Percentiles rank a stretch among this genome's conserved stretches.
Conservation (phyloP, 2,113 vertebrate genomes). For the Sinocyclocheilus anshuiensis region DNA sequence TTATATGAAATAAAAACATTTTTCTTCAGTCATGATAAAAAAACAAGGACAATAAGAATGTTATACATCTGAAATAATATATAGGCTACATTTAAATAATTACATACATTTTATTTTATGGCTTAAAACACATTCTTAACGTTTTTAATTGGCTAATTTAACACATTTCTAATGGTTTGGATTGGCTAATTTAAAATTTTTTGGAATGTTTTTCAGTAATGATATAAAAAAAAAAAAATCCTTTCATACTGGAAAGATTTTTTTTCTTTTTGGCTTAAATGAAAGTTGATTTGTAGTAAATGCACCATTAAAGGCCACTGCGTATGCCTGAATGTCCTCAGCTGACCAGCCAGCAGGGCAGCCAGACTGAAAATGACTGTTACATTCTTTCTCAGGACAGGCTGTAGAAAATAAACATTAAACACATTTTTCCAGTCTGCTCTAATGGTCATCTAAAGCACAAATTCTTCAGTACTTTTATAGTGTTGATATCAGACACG, state of each 20-base stretch:
- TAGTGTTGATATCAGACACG: neutral
- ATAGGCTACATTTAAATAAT: too few species aligned
- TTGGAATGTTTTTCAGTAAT: too few species aligned
- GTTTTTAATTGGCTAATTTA: too few species aligned
- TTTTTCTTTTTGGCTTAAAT: neutral
- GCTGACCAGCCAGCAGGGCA: neutral
- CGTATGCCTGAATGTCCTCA: neutral
- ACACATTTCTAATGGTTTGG: too few species aligned
- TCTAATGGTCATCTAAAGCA: neutral
- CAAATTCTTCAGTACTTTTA: neutral
- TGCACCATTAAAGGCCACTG: neutral
- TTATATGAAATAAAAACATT: too few species aligned
- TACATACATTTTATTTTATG: too few species aligned
- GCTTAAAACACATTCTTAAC: too few species aligned
- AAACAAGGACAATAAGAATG: too few species aligned
- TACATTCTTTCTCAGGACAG: neutral
- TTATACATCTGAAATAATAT: too few species aligned
- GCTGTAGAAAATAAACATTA: neutral
- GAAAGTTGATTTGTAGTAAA: neutral
- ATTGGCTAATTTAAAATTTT: too few species aligned
- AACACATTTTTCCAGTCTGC: neutral
- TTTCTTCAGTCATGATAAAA: too few species aligned
- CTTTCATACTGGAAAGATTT: neutral
- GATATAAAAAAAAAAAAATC: too few species aligned
- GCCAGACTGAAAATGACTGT: neutral